Percentiles rank a stretch among this genome's conserved stretches.
Conservation (phyloP, 1,140 invertebrate species). For the Penaeus vannamei region DNA sequence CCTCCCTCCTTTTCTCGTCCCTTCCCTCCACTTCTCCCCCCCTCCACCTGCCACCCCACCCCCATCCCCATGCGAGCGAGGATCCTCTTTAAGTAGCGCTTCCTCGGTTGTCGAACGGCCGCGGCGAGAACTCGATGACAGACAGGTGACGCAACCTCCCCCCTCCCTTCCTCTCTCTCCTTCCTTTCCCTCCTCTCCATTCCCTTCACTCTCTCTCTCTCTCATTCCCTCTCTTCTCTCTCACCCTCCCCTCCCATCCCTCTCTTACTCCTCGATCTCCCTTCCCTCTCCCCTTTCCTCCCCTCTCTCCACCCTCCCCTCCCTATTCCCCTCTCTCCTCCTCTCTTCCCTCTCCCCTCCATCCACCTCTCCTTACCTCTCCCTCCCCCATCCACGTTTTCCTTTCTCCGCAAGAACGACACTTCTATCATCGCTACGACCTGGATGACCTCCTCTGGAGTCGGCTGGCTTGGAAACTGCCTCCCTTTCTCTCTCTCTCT, state of each 20-base stretch:
- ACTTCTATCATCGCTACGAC: not conserved
- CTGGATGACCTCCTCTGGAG: not conserved
- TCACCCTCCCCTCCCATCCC: not conserved
- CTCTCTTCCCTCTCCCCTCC: not conserved
- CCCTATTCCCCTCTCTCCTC: conserved; percentile 25
- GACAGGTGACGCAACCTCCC: not conserved
- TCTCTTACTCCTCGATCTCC: not conserved
- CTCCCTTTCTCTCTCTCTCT: conserved; percentile 40
- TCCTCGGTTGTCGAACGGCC: too few relatives aligned
- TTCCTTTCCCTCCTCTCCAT: not conserved
- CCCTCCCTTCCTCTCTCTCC: not conserved
- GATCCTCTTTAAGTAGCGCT: too few relatives aligned
- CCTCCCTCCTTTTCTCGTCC: too few relatives aligned
- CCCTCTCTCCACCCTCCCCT: not conserved
- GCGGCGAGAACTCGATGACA: not conserved
- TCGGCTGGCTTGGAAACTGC: not conserved
- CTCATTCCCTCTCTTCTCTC: not conserved
- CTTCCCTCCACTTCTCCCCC: too few relatives aligned
- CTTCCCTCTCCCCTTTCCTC: not conserved
- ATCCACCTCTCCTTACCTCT: not conserved
- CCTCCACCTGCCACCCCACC: too few relatives aligned
- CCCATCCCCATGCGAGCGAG: too few relatives aligned
- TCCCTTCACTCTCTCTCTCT: not conserved
- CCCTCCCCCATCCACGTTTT: not conserved
- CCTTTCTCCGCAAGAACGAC: not conserved